Conservation (phyloP, 2,113 vertebrate species). For the Scatophagus argus region DNA sequence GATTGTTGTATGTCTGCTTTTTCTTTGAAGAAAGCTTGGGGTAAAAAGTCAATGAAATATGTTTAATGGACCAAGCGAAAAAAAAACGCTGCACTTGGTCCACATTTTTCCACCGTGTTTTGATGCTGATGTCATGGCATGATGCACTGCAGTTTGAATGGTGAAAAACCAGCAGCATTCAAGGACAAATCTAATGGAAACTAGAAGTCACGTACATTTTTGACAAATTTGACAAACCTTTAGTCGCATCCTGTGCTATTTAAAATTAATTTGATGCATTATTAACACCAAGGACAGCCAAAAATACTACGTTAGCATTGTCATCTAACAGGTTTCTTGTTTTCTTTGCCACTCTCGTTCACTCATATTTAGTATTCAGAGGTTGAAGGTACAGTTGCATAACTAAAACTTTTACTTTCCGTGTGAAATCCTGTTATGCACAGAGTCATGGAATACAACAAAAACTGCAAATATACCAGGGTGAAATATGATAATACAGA, state of each 20-base stretch:
- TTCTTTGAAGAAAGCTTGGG: slow-evolving; percentile 22
- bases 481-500: slow-evolving; percentile 1
- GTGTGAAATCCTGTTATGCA: slow-evolving; percentile 26
- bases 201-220: slow-evolving; percentile 51
- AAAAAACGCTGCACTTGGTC: background rate
- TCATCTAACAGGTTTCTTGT: background rate
- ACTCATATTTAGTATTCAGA: slow-evolving; percentile 22
- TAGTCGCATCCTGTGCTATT: slow-evolving; percentile 49
- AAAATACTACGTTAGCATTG: slow-evolving; percentile 47
- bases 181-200: slow-evolving; percentile 57
- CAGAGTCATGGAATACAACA: slow-evolving; percentile 1
- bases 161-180: slow-evolving; percentile 33
- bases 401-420: background rate
- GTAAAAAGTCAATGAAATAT: slow-evolving; percentile 34
- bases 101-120: slow-evolving; percentile 18
- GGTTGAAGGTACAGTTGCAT: slow-evolving; percentile 5
- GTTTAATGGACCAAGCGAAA: slow-evolving; percentile 48
- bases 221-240: slow-evolving; percentile 52
- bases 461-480: slow-evolving; percentile 5
- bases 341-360: slow-evolving; percentile 9
- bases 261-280: slow-evolving; percentile 59
- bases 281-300: slow-evolving; percentile 28
- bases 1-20: slow-evolving; percentile 39
- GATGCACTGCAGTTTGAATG: slow-evolving; percentile 21
- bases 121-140: background rate